These are phyloP conservation scores for Palythoa heliodiscus DNA, from an alignment of 92 coral and sea anemone species.

Conservation along the genomic window DNA sequence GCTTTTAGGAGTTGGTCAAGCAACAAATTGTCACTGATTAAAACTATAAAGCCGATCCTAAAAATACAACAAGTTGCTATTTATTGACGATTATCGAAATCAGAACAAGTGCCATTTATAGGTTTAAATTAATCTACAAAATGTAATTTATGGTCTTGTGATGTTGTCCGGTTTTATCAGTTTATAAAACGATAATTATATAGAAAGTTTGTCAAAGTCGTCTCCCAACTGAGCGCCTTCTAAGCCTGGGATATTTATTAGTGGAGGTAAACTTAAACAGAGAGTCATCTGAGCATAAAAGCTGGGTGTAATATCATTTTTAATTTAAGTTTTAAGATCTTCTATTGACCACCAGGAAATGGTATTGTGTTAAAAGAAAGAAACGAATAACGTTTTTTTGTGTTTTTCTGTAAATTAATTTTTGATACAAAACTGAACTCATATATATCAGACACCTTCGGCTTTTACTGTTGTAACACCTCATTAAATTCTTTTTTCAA, in stretches of 20 bases:
- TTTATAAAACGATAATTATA: too few species aligned
- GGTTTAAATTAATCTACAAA: neutral
- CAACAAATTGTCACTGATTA: neutral
- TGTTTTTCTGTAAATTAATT: too few species aligned
- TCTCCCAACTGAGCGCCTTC: too few species aligned
- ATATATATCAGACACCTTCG: neutral
- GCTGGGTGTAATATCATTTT: neutral
- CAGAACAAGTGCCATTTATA: neutral
- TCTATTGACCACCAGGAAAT: neutral
- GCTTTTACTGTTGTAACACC: neutral
- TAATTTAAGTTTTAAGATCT: neutral
- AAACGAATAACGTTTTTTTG: too few species aligned
- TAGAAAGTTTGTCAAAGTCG: too few species aligned
- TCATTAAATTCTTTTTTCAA: constrained; percentile 4
- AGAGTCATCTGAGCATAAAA: neutral
- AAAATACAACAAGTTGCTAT: neutral
- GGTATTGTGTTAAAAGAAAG: too few species aligned
- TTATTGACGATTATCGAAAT: neutral
- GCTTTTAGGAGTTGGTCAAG: neutral
- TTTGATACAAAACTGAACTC: too few species aligned
- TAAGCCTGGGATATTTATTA: too few species aligned
- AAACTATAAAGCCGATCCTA: neutral
- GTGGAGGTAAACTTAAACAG: neutral
- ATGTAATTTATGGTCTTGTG: neutral
- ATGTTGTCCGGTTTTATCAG: neutral